Evolutionary conservation across 1,140 invertebrate genomes (phyloP).

Genomic region (Drosophila pseudoananassae): DNA sequence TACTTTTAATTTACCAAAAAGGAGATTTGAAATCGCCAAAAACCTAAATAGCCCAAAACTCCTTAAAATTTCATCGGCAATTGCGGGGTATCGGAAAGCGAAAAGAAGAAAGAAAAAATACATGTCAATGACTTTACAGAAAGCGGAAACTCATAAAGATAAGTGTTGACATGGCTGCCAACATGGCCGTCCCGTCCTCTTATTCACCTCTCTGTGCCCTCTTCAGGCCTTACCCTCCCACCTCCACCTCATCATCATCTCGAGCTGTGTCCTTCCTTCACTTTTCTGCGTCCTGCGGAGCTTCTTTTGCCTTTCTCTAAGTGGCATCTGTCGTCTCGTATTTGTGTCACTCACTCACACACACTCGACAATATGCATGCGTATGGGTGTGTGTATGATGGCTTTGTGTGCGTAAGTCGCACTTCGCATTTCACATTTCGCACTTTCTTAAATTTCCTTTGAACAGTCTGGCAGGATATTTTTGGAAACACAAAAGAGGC

Average conservation of each 20-base stretch:
- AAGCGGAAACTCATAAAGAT: constrained; percentile 84
- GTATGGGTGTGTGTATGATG: too few species aligned
- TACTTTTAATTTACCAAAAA: too few species aligned
- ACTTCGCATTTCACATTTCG: constrained; percentile 49
- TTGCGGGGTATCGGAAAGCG: constrained; percentile 27
- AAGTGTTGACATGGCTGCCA: constrained; percentile 82
- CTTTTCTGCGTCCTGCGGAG: constrained; percentile 4
- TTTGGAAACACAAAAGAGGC: constrained; percentile 3
- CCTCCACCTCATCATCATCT: neutral
- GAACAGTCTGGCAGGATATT: neutral
- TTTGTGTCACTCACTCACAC: constrained; percentile 68
- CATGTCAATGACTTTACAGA: constrained; percentile 83
- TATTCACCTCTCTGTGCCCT: constrained; percentile 5
- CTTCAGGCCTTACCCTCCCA: neutral
- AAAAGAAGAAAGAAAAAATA: constrained; percentile 54
- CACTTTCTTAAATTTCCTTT: constrained; percentile 48
- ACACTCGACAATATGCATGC: constrained; percentile 13
- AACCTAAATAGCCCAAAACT: neutral
- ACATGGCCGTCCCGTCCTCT: constrained; percentile 59
- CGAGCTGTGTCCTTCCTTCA: constrained; percentile 8
- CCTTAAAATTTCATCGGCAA: neutral
- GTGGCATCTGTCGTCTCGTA: constrained; percentile 75
- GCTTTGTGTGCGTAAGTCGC: constrained; percentile 37
- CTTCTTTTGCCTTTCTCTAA: constrained; percentile 47
- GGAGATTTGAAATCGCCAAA: too few species aligned